Evolutionary conservation across 2,797 vertebrate genomes (phyloP), one percentile per base, ranked within the genome.

Genomic region (Pseudochirops cupreus): DNA sequence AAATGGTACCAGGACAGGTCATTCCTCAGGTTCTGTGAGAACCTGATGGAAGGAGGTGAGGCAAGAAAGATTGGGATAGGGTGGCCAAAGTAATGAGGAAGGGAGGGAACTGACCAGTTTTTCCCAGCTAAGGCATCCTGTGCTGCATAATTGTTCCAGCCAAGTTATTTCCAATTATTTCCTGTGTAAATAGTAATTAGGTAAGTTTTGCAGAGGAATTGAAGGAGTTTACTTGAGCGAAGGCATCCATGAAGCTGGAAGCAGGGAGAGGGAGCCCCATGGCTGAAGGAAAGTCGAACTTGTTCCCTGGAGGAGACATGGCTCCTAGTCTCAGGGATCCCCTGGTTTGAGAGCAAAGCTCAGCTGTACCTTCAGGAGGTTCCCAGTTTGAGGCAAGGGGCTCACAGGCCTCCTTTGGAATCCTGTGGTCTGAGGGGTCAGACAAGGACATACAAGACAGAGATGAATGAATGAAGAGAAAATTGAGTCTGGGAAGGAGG

Each of bases 141-240:
- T 4, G 39, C 39, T 87, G 24, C 24, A 12, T 50, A 46, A 87
- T 87, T 87, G 74, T 87, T 87, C 39, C 39, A 82, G 10, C 39
- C 74, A 87, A 87, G 39, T 87, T 87, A 50, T 87, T 87, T 87
- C 39, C 74, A 87, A 87, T 87, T 87, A 87, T 87, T 87, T 87
- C 74, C 74, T 87, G 74, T 87, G 74, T 87, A 87, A 87, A 87
- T 87, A 87, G 74, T 87, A 87, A 87, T 87, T 87, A 87, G 74
- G 21, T 87, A 87, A 87, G 74, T 21, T 46, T 87, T 87, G 74
- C 39, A 87, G 74, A 87, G 74, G 39, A 87, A 87, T 87, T 87
- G 74, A 50, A 87, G 24, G 39, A 87, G 26, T 87, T 87, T 87
- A 87, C 39, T 87, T 39, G 74, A 50, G 39, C 10, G 3, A 87